Percentiles rank a stretch among this genome's conserved stretches.
These are phyloP conservation scores for Paelopatides confundens DNA, from an alignment of 53 echinoderm and acorn worm genomes.

Conservation along the genomic window DNA sequence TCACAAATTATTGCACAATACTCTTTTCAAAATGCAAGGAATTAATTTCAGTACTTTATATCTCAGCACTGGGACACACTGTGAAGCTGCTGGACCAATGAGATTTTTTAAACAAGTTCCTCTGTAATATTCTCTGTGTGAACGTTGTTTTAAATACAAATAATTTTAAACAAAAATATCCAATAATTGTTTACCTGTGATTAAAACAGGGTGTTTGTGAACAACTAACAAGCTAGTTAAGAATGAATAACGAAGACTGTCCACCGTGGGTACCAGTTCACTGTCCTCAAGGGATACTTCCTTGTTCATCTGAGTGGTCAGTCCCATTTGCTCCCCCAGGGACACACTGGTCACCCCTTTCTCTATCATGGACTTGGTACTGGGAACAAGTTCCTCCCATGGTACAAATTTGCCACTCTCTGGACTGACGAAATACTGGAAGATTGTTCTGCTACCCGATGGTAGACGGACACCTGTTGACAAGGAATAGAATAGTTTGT, in stretches of 20 bases:
- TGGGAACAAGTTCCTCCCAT: conserved; percentile 98
- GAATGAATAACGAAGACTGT: conserved; percentile 93
- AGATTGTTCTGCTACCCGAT: conserved; percentile 97
- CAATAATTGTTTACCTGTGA: conserved; percentile 75
- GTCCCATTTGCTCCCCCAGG: conserved; percentile 95
- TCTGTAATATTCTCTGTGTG: no score
- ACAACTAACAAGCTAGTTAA: conserved; percentile 83
- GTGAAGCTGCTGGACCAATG: no score
- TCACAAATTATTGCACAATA: no score
- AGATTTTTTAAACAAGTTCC: no score
- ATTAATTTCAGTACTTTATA: no score
- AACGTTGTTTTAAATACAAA: no score
- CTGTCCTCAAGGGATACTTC: conserved; percentile 83
- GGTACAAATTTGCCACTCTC: conserved; percentile 99
- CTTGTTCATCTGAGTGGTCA: conserved; percentile 83
- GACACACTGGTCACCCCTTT: conserved; percentile 96
- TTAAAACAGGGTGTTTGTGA: conserved; percentile 89
- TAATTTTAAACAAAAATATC: no score
- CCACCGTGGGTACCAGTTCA: conserved; percentile 90
- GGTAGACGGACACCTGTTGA: conserved; percentile 86
- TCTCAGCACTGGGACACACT: no score
- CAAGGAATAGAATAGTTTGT: no score
- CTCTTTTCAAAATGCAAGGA: no score
- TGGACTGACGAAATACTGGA: conserved; percentile 95
- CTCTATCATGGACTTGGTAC: conserved; percentile 97